Evolutionary conservation across 53 echinoderm and acorn worm species (phyloP), one percentile per base, ranked within the genome.

Genomic region (Astropecten irregularis): DNA sequence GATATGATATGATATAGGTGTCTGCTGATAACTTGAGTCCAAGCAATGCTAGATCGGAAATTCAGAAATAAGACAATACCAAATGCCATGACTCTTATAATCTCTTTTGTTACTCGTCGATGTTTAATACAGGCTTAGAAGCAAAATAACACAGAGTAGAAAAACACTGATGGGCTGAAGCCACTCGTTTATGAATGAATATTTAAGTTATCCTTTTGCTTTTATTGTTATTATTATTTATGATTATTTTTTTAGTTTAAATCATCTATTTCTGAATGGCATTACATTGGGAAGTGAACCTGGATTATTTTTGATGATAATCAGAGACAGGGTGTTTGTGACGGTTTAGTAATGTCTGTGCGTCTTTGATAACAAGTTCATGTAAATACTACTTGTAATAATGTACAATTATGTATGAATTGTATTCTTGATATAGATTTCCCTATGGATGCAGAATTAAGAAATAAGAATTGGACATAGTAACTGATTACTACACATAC

Each of bases 371-470:
- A 42, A 8, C 6, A 8, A 42, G 6, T 11, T 42, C 11, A 29
- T 58, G 59, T 58, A 58, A 58, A 58, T 58, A 58, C 3, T 58
- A 58, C 30, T 30, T 58, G 59, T 28, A 30, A 58, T 58, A 58
- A 58, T 58, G 59, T 58, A 58, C 30, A 11, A 58, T 58, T 58
- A 58, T 29, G 28, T 58, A 58, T 26, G 56, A 56, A 58, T 28
- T 58, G 59, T 58, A 58, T 58, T 58, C 59, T 58, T 58, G 59
- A 58, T 58, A 58, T 23, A 56, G 27, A 23, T 56, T 26, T 26
- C 27, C n/a, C n/a, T n/a, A n/a, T n/a, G 11, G 8, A 22, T 22
- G 56, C 56, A 56, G 59, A 58, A 13, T 58, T 2, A 30, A 9
- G 27, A 28, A 8, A 58, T 30, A 29, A 4, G 2, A 58, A 7